A percentile compares a stretch with the other conserved stretches of the same genome.
These are phyloP conservation scores for Urocyon cinereoargenteus DNA, from an alignment of 2,797 vertebrate genomes.

Conservation along the genomic window DNA sequence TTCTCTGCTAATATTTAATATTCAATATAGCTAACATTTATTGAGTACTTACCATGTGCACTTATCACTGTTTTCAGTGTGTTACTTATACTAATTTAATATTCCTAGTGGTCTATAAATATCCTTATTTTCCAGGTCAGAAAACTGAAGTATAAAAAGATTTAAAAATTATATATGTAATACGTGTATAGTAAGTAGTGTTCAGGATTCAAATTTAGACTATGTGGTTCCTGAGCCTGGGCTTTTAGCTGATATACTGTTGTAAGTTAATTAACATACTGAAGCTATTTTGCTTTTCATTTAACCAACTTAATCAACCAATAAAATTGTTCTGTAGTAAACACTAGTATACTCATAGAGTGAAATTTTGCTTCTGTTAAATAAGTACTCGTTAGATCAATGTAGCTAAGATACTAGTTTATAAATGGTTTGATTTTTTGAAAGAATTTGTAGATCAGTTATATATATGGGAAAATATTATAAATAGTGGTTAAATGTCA, in stretches of 20 bases:
- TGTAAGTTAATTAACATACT: not conserved
- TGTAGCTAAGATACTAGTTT: not conserved
- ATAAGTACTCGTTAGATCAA: not conserved
- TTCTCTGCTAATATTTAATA: not conserved
- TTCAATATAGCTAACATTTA: not conserved
- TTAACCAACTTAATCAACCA: not conserved
- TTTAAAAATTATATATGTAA: not conserved
- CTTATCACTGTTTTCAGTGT: not conserved
- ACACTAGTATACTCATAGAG: not conserved
- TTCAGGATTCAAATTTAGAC: not conserved
- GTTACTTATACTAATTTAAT: not conserved
- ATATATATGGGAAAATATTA: slow-evolving; percentile 36
- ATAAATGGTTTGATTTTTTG: not conserved
- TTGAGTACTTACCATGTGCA: not conserved
- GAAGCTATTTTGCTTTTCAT: not conserved
- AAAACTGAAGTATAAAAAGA: not conserved
- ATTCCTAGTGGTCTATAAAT: not conserved
- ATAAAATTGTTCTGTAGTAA: not conserved
- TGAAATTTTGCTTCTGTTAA: not conserved
- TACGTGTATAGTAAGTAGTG: not conserved
- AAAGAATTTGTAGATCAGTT: not conserved
- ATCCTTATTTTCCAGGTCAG: not conserved
- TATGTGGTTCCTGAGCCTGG: not conserved
- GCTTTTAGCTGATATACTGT: not conserved
- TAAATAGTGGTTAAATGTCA: not conserved